phyloP scores from a whole-genome alignment of 1,140 invertebrate genomes.

The Platorchestia sp. region DNA sequence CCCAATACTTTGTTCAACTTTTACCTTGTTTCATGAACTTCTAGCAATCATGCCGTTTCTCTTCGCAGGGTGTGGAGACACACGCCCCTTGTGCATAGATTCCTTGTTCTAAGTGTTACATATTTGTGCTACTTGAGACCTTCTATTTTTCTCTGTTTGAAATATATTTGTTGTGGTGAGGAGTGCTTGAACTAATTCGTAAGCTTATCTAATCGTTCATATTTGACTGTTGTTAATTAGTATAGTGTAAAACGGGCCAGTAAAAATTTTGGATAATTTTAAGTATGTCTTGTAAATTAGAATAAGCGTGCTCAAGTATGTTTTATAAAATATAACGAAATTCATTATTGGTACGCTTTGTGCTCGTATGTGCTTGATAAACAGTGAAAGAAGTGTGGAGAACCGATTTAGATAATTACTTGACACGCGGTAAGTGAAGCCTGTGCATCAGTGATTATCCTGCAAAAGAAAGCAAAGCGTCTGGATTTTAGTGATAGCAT shows the following conservation, averaged over 20 bases:
- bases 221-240: neutral
- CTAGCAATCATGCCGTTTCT: no score
- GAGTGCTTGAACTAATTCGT: no score
- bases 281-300: neutral
- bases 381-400: neutral
- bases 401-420: neutral
- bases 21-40: no score
- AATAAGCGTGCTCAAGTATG: neutral
- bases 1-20: no score
- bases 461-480: neutral
- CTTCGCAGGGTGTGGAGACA: no score
- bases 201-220: neutral
- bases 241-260: neutral
- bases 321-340: neutral
- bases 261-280: neutral
- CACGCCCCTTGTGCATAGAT: no score
- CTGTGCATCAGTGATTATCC: neutral
- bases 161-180: no score
- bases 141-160: no score
- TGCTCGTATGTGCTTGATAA: neutral
- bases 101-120: no score
- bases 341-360: neutral
- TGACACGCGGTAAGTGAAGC: neutral
- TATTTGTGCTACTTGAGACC: no score
- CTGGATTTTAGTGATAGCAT: neutral